A percentile compares a stretch with the other conserved stretches of the same genome.
Conservation (phyloP, 2,888 invertebrate species). For the Magallana nippona region DNA sequence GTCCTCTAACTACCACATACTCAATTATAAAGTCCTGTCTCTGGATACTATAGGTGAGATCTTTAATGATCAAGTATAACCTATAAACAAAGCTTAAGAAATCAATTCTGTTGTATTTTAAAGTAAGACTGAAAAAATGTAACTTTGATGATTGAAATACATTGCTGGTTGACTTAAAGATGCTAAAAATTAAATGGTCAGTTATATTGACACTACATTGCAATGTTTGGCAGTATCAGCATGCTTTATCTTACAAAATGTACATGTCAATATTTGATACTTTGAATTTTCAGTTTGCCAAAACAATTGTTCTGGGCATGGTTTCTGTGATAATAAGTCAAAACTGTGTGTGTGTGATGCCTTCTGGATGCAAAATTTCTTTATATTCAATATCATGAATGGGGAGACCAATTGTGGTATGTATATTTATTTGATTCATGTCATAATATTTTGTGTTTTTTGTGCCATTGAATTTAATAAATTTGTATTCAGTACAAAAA, state of each 20-base stretch:
- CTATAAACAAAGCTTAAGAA: not conserved
- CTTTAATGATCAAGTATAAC: not conserved
- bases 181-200: no score
- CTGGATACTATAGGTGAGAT: conserved; percentile 86
- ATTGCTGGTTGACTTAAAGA: no score
- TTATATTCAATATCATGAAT: conserved; percentile 84
- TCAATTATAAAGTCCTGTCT: conserved; percentile 87
- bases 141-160: no score
- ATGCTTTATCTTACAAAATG: not conserved
- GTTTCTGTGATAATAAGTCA: conserved; percentile 90
- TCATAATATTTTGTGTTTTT: no score
- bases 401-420: conserved; percentile 91
- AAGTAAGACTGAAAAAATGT: no score
- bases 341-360: conserved; percentile 94
- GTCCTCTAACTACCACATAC: conserved; percentile 85
- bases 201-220: not conserved
- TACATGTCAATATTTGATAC: no score
- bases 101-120: no score
- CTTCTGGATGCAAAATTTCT: conserved; percentile 96
- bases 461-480: no score
- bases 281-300: conserved; percentile 86
- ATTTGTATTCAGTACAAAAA: no score
- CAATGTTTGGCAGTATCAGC: not conserved
- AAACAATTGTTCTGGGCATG: conserved; percentile 94
- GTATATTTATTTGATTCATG: conserved; percentile 45